Evolutionary conservation across 2,888 invertebrate genomes (phyloP).

Genomic region (Drosophila birchii): DNA sequence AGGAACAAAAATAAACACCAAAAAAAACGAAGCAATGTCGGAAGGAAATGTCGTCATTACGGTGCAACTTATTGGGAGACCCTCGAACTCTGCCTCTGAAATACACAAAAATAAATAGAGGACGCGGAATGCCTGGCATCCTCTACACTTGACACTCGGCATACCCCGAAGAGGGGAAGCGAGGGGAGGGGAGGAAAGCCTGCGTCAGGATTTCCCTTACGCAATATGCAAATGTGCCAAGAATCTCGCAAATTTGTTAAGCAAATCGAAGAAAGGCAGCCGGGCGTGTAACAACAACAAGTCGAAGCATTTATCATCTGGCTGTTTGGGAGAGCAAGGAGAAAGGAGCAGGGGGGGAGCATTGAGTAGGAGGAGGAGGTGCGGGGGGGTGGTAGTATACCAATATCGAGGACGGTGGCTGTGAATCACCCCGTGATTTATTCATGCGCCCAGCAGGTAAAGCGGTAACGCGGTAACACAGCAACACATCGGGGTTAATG

Average conservation of each 20-base stretch:
- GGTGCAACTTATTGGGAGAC: slow-evolving; percentile 54
- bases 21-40: slow-evolving; percentile 40
- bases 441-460: slow-evolving; percentile 66
- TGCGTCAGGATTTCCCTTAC: slow-evolving; percentile 47
- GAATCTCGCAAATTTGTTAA: slow-evolving; percentile 80
- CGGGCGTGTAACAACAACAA: slow-evolving; percentile 32
- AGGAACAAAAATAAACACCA: background rate
- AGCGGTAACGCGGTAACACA: slow-evolving; percentile 5
- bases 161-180: background rate
- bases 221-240: slow-evolving; percentile 80
- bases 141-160: slow-evolving; percentile 63
- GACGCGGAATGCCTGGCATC: slow-evolving; percentile 58
- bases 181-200: background rate
- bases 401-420: slow-evolving; percentile 6
- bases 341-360: background rate
- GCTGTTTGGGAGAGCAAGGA: slow-evolving; percentile 39
- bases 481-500: slow-evolving; percentile 73
- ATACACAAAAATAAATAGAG: slow-evolving; percentile 38
- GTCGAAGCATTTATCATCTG: slow-evolving; percentile 68
- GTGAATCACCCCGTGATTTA: slow-evolving; percentile 72
- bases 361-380: no score
- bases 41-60: slow-evolving; percentile 78
- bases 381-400: background rate
- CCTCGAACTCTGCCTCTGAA: slow-evolving; percentile 3
- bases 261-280: slow-evolving; percentile 71